Evolutionary conservation across 2,113 vertebrate genomes (phyloP), one percentile per base, ranked within the genome.

Genomic region (Patagioenas fasciata): DNA sequence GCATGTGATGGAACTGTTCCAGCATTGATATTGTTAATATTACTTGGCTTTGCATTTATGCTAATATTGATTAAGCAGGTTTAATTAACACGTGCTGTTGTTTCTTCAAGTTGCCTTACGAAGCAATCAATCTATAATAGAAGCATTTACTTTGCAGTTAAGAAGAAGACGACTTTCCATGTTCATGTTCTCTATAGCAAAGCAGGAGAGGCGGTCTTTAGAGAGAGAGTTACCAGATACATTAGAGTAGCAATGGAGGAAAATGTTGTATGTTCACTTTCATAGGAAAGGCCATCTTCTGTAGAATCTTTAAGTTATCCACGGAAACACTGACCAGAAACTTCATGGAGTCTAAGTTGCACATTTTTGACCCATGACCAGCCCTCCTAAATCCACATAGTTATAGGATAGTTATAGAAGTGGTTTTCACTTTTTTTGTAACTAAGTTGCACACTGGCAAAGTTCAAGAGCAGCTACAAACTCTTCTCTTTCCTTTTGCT

Each of bases 1-100:
- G 38, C 53, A 74, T 19, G 53, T 65, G 75, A 74, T 96, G 91
- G 93, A 96, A 85, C 51, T 40, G 42, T 70, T 93, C 93, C 96
- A 97, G 64, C 65, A 86, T 47, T 48, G 48, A 92, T 94, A 90
- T 29, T 78, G 82, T 67, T 82, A 71, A 91, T 67, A 74, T 60
- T 83, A 90, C 38, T 50, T 93, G 75, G 67, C 67, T 91, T 88
- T 88, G 60, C 51, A 16, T 67, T 93, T 90, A 95, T 86, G 82
- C 26, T 90, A 95, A 86, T 88, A 90, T 14, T 60, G 88, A 88
- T 94, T 85, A 94, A 88, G 53, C 53, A 71, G 48, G 42, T 48
- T 93, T 96, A 66, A 91, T 85, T 91, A 94, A 60, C 77, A 85
- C 17, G 62, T 54, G 31, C 32, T 88, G 69, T 75, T 28, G 69